Evolutionary conservation across 30 jellyfish, hydroid and myxozoan species (phyloP).

Genomic region (Hydractinia echinata): DNA sequence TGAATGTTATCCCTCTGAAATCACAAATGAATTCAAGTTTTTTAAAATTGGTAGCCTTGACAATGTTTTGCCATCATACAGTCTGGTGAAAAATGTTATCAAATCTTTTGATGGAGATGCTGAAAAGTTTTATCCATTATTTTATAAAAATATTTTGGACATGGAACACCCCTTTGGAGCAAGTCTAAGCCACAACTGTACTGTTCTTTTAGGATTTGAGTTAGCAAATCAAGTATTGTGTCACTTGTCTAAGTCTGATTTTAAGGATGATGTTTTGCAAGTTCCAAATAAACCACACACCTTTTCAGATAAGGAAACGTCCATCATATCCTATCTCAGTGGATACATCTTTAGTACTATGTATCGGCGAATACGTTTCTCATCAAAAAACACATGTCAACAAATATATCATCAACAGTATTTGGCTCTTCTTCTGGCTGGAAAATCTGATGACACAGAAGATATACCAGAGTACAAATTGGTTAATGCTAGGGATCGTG

Average conservation of each 20-base stretch:
- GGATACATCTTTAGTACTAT: too few species aligned
- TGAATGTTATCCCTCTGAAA: constrained; percentile 17
- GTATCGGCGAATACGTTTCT: too few species aligned
- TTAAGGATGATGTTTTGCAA: background rate
- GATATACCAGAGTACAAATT: constrained; percentile 35
- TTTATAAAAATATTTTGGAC: constrained; percentile 24
- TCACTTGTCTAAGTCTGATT: constrained; percentile 23
- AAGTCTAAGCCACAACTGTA: constrained; percentile 24
- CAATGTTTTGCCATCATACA: too few species aligned
- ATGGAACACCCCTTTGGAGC: constrained; percentile 18
- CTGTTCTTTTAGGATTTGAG: constrained; percentile 44
- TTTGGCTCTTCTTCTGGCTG: constrained; percentile 36
- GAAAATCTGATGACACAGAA: constrained; percentile 24
- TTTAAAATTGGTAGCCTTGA: too few species aligned
- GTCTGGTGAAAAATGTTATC: constrained; percentile 31
- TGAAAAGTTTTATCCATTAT: constrained; percentile 37
- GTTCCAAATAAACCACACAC: background rate
- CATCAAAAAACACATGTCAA: background rate
- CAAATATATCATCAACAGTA: constrained; percentile 36
- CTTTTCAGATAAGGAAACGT: too few species aligned
- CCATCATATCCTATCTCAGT: too few species aligned
- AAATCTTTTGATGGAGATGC: constrained; percentile 46
- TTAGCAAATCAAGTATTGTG: constrained; percentile 52
- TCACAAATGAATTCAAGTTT: background rate
- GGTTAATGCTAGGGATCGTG: constrained; percentile 44